These are phyloP conservation scores for Streptopelia turtur DNA, from an alignment of 2,797 vertebrate species.

Conservation along the genomic window DNA sequence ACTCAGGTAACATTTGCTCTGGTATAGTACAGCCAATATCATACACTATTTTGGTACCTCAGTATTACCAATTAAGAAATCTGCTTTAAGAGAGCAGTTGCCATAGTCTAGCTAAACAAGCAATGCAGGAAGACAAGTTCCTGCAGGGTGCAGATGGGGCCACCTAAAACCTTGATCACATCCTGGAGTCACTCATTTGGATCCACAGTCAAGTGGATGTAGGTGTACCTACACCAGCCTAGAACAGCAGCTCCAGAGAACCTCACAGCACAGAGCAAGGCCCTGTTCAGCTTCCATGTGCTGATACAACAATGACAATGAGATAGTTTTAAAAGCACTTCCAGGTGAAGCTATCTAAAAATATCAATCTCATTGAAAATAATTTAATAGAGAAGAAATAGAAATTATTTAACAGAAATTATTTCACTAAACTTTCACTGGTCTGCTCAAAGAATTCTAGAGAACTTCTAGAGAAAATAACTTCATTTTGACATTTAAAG, in stretches of 20 bases:
- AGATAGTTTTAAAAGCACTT: no score
- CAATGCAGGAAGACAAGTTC: neutral
- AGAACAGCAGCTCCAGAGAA: neutral
- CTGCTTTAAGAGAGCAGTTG: neutral
- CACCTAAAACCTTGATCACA: neutral
- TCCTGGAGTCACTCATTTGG: neutral
- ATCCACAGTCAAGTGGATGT: neutral
- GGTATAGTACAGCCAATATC: neutral
- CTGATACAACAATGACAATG: neutral
- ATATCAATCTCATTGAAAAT: neutral
- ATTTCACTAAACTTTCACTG: neutral
- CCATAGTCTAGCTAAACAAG: neutral
- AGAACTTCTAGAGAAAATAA: neutral
- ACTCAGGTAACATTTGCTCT: neutral
- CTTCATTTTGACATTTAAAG: neutral
- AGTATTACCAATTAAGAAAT: neutral
- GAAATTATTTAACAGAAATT: neutral
- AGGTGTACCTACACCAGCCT: neutral
- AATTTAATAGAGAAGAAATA: neutral
- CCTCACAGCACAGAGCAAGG: neutral
- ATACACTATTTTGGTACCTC: neutral
- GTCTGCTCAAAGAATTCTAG: neutral
- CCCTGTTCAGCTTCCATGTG: accelerated
- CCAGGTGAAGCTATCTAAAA: neutral
- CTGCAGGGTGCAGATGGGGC: neutral